Evolutionary conservation across 1,140 invertebrate genomes (phyloP).

Genomic region (Neelides sp.): DNA sequence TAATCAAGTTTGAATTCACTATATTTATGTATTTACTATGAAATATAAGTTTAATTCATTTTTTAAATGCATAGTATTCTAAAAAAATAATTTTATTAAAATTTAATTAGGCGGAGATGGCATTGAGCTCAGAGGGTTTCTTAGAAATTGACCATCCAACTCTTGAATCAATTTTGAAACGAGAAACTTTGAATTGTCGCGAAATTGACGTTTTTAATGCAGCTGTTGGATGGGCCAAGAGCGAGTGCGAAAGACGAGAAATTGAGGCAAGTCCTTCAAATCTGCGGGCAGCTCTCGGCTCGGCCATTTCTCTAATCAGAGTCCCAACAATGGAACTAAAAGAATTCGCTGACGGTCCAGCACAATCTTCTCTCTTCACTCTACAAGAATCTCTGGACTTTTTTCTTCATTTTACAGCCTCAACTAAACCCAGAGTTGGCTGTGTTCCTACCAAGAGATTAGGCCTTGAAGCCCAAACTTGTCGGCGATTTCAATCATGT

Average conservation of each 20-base stretch:
- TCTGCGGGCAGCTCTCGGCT: constrained; percentile 48
- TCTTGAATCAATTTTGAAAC: constrained; percentile 67
- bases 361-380: constrained; percentile 73
- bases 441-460: constrained; percentile 68
- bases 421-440: constrained; percentile 62
- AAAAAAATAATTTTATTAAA: not conserved
- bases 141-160: constrained; percentile 81
- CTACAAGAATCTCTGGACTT: constrained; percentile 82
- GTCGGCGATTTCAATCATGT: constrained; percentile 87
- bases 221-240: constrained; percentile 74
- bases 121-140: constrained; percentile 81
- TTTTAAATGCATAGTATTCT: not conserved
- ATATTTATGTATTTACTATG: too few relatives aligned
- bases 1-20: too few relatives aligned
- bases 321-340: constrained; percentile 80
- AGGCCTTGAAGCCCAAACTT: constrained; percentile 79
- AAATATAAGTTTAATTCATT: constrained; percentile 3
- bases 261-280: constrained; percentile 51
- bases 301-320: constrained; percentile 68
- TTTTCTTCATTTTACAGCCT: constrained; percentile 76
- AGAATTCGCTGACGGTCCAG: constrained; percentile 80
- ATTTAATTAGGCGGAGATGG: constrained; percentile 68
- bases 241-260: constrained; percentile 66
- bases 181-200: constrained; percentile 82
- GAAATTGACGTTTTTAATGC: constrained; percentile 80